Conservation (phyloP, 2,797 vertebrate species). For the Vipera latastei region DNA sequence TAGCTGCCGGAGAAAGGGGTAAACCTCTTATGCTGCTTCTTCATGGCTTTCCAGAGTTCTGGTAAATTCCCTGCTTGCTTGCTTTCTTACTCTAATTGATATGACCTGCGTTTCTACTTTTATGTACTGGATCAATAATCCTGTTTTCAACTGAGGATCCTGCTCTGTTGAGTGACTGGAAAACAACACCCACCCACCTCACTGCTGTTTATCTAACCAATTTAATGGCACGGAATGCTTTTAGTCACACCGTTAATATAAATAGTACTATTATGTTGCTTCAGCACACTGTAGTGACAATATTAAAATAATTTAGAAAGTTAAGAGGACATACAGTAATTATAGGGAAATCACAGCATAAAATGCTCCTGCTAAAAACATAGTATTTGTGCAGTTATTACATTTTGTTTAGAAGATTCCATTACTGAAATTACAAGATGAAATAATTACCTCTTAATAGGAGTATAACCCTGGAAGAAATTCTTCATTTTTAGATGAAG, state of each 20-base stretch:
- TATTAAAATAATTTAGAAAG: conserved; percentile 25
- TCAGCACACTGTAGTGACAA: neutral
- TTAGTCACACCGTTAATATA: conserved; percentile 27
- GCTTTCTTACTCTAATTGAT: neutral
- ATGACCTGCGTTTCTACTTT: conserved; percentile 14
- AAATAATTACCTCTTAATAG: conserved; percentile 23
- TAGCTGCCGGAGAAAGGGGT: conserved; percentile 93
- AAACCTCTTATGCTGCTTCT: conserved; percentile 97
- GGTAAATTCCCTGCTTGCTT: conserved; percentile 74
- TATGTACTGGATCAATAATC: conserved; percentile 17
- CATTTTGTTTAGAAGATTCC: conserved; percentile 14
- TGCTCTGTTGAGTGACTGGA: neutral
- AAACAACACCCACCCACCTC: neutral
- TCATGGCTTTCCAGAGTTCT: conserved; percentile 98
- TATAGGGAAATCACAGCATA: conserved; percentile 19
- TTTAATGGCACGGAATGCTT: conserved; percentile 21
- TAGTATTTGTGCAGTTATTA: neutral
- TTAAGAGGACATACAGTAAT: conserved; percentile 15
- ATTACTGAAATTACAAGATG: conserved; percentile 24
- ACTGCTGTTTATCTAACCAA: neutral
- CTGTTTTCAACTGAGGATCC: neutral
- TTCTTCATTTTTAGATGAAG: neutral
- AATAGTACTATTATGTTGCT: conserved; percentile 27
- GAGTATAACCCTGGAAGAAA: conserved; percentile 6
- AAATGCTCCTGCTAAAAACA: neutral